Conservation (phyloP, 2,888 invertebrate genomes). For the Campopleginae sp. region DNA sequence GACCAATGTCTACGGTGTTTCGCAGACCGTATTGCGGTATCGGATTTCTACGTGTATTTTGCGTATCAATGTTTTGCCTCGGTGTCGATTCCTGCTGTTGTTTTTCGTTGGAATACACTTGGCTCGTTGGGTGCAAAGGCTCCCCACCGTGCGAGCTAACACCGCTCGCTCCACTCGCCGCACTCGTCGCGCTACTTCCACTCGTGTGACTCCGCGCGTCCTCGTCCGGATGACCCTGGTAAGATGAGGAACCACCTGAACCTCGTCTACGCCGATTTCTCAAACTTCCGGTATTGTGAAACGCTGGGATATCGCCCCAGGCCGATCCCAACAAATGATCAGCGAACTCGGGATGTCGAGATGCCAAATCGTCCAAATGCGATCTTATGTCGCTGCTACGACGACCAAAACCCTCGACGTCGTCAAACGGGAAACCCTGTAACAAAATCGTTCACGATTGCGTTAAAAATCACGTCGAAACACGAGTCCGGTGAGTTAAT, state of each 20-base stretch:
- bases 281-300: conserved; percentile 73
- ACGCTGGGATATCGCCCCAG: conserved; percentile 79
- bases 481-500: neutral
- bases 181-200: conserved; percentile 80
- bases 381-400: conserved; percentile 83
- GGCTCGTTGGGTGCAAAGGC: conserved; percentile 61
- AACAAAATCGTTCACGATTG: conserved; percentile 72
- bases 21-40: conserved; percentile 89
- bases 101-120: conserved; percentile 5
- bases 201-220: conserved; percentile 81
- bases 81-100: neutral
- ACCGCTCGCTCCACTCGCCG: conserved; percentile 79
- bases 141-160: conserved; percentile 81
- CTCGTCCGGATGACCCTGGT: conserved; percentile 79
- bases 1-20: conserved; percentile 92
- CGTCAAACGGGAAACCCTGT: conserved; percentile 89
- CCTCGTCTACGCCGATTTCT: conserved; percentile 77
- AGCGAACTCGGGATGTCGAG: conserved; percentile 91
- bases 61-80: conserved; percentile 35
- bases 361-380: conserved; percentile 89
- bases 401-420: conserved; percentile 85
- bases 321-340: conserved; percentile 86
- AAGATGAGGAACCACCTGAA: conserved; percentile 64
- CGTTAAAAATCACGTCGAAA: neutral
- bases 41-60: conserved; percentile 76